Evolutionary conservation across 2,113 vertebrate species (phyloP), one percentile per base, ranked within the genome.

Genomic region (Mugil cephalus): DNA sequence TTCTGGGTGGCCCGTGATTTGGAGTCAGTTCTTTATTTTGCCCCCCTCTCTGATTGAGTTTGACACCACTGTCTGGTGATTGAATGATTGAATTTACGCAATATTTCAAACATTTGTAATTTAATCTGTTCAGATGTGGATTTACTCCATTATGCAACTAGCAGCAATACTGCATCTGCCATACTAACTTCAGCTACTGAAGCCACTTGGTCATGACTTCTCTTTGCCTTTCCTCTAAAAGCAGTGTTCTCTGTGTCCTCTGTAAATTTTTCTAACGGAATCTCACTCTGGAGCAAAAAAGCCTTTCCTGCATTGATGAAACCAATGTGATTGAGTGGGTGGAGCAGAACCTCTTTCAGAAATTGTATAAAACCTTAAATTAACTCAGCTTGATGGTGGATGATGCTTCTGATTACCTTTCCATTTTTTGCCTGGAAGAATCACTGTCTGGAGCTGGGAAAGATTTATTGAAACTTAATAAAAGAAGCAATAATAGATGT

Each of bases 361-460:
- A n/a, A 35, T 30, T 24, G 6, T 7, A 58, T n/a, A 52, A 45
- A 75, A 70, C 7, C 66, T 52, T 61, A 79, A 62, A 62, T 75
- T 51, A 61, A 51, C 8, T 59, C 34, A 7, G 11, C 0, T 8
- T 52, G 74, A 19, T 46, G 4, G 39, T 34, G 52, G 51, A 36
- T 69, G 63, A 82, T 74, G 63, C 63, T 72, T 82, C 36, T 46
- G 51, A 77, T 77, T 53, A 82, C 34, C 69, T 74, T 69, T 73
- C 40, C 63, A n/a, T 30, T 77, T 71, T 69, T 77, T 36, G 38
- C 73, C 39, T 53, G 21, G 51, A 56, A 77, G 68, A 63, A 72
- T 47, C 15, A 46, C 1, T 45, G 74, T 38, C 5, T 17, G 7
- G 7, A 4, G 1, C 17, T 42, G 34, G 13, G 21, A 52, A 35